phyloP scores from a whole-genome alignment of 2,113 vertebrate species.

The Poecile atricapillus region DNA sequence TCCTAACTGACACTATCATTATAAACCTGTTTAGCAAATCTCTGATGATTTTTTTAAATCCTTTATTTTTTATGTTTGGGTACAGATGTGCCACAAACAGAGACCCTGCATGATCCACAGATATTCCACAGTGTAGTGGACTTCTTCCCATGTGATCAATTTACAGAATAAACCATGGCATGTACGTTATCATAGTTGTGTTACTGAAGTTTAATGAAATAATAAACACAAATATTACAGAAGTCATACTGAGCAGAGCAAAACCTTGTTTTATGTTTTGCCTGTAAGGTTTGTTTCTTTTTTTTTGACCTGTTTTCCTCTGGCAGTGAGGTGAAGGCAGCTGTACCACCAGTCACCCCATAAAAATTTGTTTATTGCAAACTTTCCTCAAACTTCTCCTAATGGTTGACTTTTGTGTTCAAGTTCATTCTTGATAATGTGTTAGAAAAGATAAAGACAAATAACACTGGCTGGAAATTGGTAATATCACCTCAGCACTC shows the following conservation, averaged over 20 bases:
- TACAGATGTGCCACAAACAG: neutral
- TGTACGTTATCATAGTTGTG: neutral
- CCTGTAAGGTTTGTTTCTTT: neutral
- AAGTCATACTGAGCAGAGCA: neutral
- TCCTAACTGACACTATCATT: neutral
- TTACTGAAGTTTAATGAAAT: neutral
- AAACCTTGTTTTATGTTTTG: neutral
- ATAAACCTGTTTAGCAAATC: neutral
- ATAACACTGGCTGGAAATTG: neutral
- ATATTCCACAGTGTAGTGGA: neutral
- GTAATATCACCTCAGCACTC: neutral
- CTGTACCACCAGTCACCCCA: neutral
- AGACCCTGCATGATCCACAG: conserved; percentile 34
- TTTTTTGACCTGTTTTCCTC: neutral
- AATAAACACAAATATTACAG: neutral
- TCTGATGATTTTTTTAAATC: neutral
- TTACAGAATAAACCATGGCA: neutral
- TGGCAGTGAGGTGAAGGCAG: neutral
- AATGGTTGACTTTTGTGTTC: neutral
- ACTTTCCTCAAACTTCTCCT: neutral
- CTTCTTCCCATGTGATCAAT: neutral
- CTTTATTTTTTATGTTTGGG: neutral
- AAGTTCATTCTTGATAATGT: neutral
- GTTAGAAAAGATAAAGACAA: neutral
- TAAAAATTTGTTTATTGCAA: neutral